Base-by-base conservation (phyloP, 2,797 vertebrate species). In the Danio kyathit region DNA sequence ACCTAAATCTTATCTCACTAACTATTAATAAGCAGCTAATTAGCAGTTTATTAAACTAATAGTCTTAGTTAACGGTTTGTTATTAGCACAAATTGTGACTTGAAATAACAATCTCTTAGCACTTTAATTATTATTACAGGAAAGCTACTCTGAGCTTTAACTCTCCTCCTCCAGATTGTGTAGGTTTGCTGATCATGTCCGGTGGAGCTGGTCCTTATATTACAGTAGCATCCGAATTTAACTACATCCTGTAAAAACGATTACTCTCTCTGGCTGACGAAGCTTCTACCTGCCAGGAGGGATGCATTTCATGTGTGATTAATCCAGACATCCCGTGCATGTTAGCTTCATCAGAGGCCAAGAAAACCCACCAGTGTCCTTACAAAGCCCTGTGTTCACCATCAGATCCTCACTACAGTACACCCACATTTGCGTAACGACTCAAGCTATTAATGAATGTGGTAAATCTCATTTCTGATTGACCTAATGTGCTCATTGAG, bases 231-330 rank as follows among this genome's bases (percentile, higher is more conserved):
- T 83, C 67, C 21, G 54, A 43, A 76, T 84, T 80, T 80, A 80
- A 86, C 57, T 81, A 70, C 65, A 75, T 84, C 76, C 85, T 86
- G 85, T 77, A 73, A 86, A 88, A 87, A 54, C 82, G 57, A 87
- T 89, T 88, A 86, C 75, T 67, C n/a, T 64, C n/a, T 54, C 61
- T 81, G 74, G 66, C 81, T 85, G 85, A 86, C 81, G 74, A 87
- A 76, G 59, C 76, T 74, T 80, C 14, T 8, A 41, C 60, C 77
- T 49, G 49, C 82, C 79, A 69, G 44, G 19, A 79, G 76, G 82
- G 78, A 64, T 4, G 49, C 66, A 71, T 86, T 84, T 85, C 56
- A 84, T 83, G 19, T 64, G 72, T 83, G 84, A 86, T 85, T 87
- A 86, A 86, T 85, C 44, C 75, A 76, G 80, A 76, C 76, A 64